phyloP scores from a whole-genome alignment of 2,888 invertebrate genomes.

The Cheilosia variabilis region DNA sequence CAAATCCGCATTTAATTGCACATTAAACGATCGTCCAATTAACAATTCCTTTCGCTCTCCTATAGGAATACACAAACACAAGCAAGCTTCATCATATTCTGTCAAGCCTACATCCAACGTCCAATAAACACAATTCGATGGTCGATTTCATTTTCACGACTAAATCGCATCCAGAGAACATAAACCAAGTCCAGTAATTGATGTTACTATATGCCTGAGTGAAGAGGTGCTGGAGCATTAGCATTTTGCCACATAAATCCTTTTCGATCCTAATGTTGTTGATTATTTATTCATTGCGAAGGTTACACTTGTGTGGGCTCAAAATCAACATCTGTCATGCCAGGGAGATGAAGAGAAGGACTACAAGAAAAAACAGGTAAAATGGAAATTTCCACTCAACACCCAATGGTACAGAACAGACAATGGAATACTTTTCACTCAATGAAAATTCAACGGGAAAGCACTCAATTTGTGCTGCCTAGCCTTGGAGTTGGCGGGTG shows the following conservation, averaged over 20 bases:
- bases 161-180: constrained; percentile 6
- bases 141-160: constrained; percentile 32
- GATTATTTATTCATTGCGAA: constrained; percentile 33
- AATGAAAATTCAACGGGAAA: constrained; percentile 5
- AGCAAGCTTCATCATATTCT: neutral
- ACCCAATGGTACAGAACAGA: neutral
- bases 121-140: constrained; percentile 28
- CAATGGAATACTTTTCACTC: neutral
- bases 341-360: neutral
- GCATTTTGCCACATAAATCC: constrained; percentile 29
- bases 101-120: neutral
- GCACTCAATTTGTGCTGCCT: constrained; percentile 15
- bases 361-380: neutral
- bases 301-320: neutral
- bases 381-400: constrained; percentile 26
- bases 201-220: neutral
- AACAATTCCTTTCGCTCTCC: constrained; percentile 16
- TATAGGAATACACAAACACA: neutral
- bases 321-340: no score
- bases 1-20: constrained; percentile 58
- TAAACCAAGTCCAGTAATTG: constrained; percentile 24
- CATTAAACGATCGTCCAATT: constrained; percentile 39
- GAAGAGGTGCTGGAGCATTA: constrained; percentile 27
- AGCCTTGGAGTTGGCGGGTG: no score
- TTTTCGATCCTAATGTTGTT: constrained; percentile 26